Base-by-base conservation (phyloP, 2,797 vertebrate genomes). In the Ceyx erithaca region DNA sequence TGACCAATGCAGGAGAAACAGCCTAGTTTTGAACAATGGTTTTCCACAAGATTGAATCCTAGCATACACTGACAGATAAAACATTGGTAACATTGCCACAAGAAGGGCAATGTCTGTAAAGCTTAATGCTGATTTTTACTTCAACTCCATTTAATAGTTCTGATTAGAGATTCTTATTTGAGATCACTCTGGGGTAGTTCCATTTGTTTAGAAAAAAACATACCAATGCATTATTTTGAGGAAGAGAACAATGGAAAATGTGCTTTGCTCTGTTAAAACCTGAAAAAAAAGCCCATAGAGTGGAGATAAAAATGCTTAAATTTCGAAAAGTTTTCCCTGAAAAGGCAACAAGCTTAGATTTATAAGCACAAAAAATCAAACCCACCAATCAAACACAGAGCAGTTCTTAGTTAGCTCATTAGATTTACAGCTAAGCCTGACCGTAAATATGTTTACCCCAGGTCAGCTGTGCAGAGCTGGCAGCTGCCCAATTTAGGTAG, bases 401-500 rank as follows among this genome's bases (percentile, higher is more conserved):
- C 70, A 92, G 46, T 80, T 93, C 75, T 73, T 54, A 73, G 43
- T 77, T 92, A 90, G 68, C 85, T 77, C 52, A 77, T 90, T 26
- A 91, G 46, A 79, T 85, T 68, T 80, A 82, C 37, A 92, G 80
- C 68, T 92, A 71, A 96, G 87, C 49, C 41, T 80, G 64, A 72
- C 75, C 75, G 68, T 77, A 84, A 80, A 85, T 93, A 83, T 91
- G 49, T 93, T 92, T 86, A 67, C 52, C 55, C 7, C 4, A 86
- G 69, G 83, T 94, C 89, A 92, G 80, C 71, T 95, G 89, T 58
- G 72, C 72, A 72, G 76, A 90, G 77, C 80, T 80, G 91, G 83
- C 83, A 37, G 61, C 35, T 92, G 88, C 92, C 92, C 30, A n/a
- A 58, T 58, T 93, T 85, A 68, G 48, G 62, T 4, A 58, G 1